Percentiles rank a stretch among this genome's conserved stretches.
phyloP scores from a whole-genome alignment of 35 echinoderm and acorn worm species.

The Stichopus chloronotus region DNA sequence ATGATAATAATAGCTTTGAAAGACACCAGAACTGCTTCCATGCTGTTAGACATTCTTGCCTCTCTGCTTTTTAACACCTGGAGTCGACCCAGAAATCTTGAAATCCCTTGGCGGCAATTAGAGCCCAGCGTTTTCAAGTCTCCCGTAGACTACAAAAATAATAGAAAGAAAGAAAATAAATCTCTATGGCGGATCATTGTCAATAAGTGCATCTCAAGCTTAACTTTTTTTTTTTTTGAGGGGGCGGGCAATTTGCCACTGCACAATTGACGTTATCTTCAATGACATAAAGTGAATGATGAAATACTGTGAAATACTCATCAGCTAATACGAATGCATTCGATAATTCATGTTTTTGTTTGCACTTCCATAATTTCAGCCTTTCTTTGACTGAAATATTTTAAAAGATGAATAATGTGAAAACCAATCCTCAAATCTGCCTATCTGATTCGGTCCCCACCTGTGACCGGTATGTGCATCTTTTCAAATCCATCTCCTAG shows the following conservation, averaged over 20 bases:
- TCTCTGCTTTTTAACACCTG: constrained; percentile 42
- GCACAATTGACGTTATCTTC: no score
- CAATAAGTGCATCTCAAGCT: background rate
- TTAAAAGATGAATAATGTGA: background rate
- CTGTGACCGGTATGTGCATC: background rate
- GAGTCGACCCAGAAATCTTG: constrained; percentile 22
- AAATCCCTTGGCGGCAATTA: constrained; percentile 44
- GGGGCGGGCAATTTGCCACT: no score
- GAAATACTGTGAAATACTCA: no score
- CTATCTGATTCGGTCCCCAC: background rate
- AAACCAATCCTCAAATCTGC: background rate
- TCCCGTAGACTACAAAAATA: background rate
- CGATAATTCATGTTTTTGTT: no score
- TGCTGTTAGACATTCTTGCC: constrained; percentile 17
- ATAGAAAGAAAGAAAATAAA: no score
- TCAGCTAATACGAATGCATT: no score
- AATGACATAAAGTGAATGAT: no score
- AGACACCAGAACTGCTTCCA: background rate
- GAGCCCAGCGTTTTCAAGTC: background rate
- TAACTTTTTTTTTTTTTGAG: background rate
- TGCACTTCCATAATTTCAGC: no score
- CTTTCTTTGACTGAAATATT: no score
- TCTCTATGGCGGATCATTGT: background rate
- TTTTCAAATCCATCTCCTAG: background rate
- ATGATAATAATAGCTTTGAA: background rate